Evolutionary conservation across 2,888 invertebrate species (phyloP).

Genomic region (Orthonevra nobilis): DNA sequence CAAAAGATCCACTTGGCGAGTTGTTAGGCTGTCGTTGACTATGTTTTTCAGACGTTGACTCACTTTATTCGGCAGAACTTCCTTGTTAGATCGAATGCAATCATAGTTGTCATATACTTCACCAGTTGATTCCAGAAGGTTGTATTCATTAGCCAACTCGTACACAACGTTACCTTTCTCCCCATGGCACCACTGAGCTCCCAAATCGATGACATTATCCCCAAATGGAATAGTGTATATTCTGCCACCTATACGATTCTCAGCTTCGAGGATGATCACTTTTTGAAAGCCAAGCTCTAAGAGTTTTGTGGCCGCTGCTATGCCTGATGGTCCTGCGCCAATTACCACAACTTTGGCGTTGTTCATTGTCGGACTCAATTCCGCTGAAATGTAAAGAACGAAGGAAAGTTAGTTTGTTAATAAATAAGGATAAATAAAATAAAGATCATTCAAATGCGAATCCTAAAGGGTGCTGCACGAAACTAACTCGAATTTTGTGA

Average conservation of each 20-base stretch:
- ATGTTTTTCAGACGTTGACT: constrained; percentile 79
- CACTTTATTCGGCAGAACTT: constrained; percentile 78
- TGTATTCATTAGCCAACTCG: constrained; percentile 75
- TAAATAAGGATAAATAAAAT: too few relatives aligned
- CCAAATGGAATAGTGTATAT: constrained; percentile 82
- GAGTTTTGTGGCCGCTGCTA: constrained; percentile 80
- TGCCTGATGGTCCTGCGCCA: constrained; percentile 80
- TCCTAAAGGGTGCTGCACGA: too few relatives aligned
- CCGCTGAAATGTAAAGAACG: neutral
- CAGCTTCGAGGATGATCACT: constrained; percentile 84
- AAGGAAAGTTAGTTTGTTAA: neutral
- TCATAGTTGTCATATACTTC: constrained; percentile 77
- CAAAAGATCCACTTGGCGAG: constrained; percentile 77
- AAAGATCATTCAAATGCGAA: too few relatives aligned
- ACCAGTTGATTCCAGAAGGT: constrained; percentile 77
- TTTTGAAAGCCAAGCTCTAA: constrained; percentile 80
- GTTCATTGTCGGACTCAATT: constrained; percentile 63
- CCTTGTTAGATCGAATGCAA: constrained; percentile 78
- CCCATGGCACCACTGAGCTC: constrained; percentile 80
- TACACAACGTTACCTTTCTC: constrained; percentile 80
- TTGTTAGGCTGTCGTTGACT: constrained; percentile 79
- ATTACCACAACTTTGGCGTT: constrained; percentile 77
- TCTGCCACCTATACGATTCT: constrained; percentile 84
- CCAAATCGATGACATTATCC: constrained; percentile 80
- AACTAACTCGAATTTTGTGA: too few relatives aligned